Base-by-base conservation (phyloP, 2,888 invertebrate genomes). In the Athalia rosae region DNA sequence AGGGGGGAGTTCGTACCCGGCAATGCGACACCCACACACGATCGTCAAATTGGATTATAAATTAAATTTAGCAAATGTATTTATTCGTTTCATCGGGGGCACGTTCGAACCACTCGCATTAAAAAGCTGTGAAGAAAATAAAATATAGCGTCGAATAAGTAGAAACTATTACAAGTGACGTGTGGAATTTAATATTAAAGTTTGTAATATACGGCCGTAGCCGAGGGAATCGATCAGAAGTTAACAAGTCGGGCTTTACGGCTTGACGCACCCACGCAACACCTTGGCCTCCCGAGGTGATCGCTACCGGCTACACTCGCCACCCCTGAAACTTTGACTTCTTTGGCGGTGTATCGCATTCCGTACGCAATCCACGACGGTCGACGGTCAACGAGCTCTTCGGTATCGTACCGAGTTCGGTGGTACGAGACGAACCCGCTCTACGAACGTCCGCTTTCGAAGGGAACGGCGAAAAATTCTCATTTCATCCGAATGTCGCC, bases 211-310 rank as follows among this genome's bases (percentile, higher is more conserved):
- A 87, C 82, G 82, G 79, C 82, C 81, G 79, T 67, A 81, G 80
- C 78, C 77, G 80, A 77, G 81, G 82, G 84, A 85, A 85, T 87
- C 86, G 85, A 87, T 87, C 86, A 86, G 83, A 82, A 85, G 86
- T 86, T 87, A 86, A 86, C 86, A 84, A 84, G 84, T 85, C 82
- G 83, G 83, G 82, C 84, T 86, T 86, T 84, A 87, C 84, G 85
- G 83, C 85, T 85, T 84, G 83, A 85, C 85, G 82, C 84, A 81
- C 81, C 82, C 81, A 83, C 82, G 81, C 81, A 80, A 79, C 77
- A 69, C 76, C 80, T 76, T 78, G 79, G 50, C 77, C 63, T 56
- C 67, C 45, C 28, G 28, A 28, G 28, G 28, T 28, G 28, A 28
- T 28, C 28, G 59, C 61, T 79, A 45, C 5, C 50, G n/a, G 71